Base-by-base conservation (phyloP, 2,888 invertebrate genomes). In the Drosophila sordidula region DNA sequence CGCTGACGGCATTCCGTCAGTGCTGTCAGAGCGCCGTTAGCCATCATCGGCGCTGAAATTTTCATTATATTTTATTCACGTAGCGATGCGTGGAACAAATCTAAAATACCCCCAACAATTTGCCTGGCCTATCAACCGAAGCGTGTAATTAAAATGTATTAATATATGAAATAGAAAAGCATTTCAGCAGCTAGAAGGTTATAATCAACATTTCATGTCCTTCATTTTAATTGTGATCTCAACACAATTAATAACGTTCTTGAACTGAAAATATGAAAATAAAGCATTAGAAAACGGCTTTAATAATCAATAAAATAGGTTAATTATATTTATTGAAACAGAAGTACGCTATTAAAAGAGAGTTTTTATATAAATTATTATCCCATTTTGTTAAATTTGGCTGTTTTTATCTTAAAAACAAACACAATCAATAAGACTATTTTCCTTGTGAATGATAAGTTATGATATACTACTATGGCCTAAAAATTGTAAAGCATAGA, bases 21-120 rank as follows among this genome's bases (percentile, higher is more conserved):
- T 50, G 55, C 38, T 73, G 74, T 58, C 77, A 55, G 68, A 47
- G 12, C 57, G 57, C 47, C 58, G 75, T 76, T 70, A 49, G 67
- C 81, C 77, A 83, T 83, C 89, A 81, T 86, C 78, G 87, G 80
- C 75, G 75, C 77, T 89, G 89, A 85, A 88, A 87, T 82, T 80
- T 89, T 79, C 87, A 86, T 85, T 89, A 85, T 85, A 87, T 90
- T 90, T 87, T 79, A 89, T 89, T 76, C 80, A 87, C 80, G 80
- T 70, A 80, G 71, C 85, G 76, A 84, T 87, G 85, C 79, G 85
- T 85, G 88, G 69, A 83, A 82, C 88, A 75, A 87, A 82, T 85
- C 75, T 71, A 80, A 87, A 78, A 71, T 70, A 59, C 46, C 78
- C 63, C 75, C 75, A 47, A 49, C 74, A 50, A 79, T 78, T 62